These are phyloP conservation scores for Hippolais icterina DNA, from an alignment of 2,113 vertebrate genomes.

Conservation along the genomic window DNA sequence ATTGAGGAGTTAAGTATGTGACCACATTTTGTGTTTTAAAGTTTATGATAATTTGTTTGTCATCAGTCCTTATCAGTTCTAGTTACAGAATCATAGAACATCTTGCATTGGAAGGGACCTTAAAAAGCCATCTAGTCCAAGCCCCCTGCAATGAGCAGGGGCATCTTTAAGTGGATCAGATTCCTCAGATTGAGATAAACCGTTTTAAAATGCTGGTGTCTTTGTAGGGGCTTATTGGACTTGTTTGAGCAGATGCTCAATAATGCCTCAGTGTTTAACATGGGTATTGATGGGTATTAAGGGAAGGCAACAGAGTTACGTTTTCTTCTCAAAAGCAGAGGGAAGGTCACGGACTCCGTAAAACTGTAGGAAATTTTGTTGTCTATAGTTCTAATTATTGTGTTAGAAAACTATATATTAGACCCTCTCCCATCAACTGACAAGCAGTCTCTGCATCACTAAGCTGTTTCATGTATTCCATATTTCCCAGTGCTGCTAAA, in stretches of 20 bases:
- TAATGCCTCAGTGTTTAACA: neutral
- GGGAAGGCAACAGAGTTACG: neutral
- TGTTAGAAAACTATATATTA: neutral
- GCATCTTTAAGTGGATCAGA: neutral
- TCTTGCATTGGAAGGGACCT: neutral
- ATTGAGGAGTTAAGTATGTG: neutral
- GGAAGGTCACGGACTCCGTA: neutral
- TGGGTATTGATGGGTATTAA: neutral
- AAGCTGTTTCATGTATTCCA: fast-evolving
- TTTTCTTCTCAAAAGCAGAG: neutral
- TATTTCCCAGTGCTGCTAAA: neutral
- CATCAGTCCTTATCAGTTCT: neutral
- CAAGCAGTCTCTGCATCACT: neutral
- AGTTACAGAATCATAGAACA: neutral
- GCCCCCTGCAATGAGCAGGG: neutral
- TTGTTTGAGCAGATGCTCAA: neutral
- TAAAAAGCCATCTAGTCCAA: neutral
- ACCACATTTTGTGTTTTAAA: neutral
- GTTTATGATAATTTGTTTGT: neutral
- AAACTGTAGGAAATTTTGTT: neutral
- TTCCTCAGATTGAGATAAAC: neutral
- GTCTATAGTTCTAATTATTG: neutral
- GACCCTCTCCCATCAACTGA: neutral
- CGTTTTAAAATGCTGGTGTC: neutral
- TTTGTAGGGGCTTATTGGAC: neutral